Conservation (phyloP, 2,888 invertebrate species). For the Synergus laeviventris region DNA sequence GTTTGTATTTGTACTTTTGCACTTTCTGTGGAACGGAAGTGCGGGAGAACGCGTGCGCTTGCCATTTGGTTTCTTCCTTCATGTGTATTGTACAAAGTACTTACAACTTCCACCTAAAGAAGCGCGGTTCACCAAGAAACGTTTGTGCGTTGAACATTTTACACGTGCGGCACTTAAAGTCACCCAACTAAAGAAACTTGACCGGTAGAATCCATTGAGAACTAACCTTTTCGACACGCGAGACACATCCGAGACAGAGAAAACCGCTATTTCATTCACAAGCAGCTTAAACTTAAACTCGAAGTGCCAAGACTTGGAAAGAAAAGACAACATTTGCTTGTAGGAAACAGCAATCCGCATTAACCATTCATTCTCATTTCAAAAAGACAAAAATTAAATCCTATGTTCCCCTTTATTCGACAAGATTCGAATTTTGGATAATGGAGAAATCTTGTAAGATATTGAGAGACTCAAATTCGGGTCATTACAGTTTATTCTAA, state of each 20-base stretch:
- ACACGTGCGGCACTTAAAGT: constrained; percentile 32
- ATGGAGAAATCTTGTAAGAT: neutral
- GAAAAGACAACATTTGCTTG: constrained; percentile 26
- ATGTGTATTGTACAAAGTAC: constrained; percentile 34
- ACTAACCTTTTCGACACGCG: constrained; percentile 35
- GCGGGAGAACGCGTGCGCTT: constrained; percentile 20
- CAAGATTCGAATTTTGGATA: neutral
- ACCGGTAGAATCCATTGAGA: constrained; percentile 38
- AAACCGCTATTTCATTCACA: constrained; percentile 62
- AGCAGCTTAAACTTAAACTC: constrained; percentile 32
- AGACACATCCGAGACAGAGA: constrained; percentile 61
- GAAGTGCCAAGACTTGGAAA: neutral
- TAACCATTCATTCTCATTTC: neutral
- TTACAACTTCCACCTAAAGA: constrained; percentile 33
- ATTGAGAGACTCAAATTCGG: neutral
- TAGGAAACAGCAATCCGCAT: constrained; percentile 26
- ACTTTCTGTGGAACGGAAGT: constrained; percentile 15
- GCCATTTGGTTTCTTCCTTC: constrained; percentile 18
- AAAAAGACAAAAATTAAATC: neutral
- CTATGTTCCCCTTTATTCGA: neutral
- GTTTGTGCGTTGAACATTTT: constrained; percentile 33
- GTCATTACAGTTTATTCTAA: neutral
- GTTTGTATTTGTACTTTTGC: constrained; percentile 4
- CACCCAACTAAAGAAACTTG: constrained; percentile 31
- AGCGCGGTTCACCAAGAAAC: constrained; percentile 29